Evolutionary conservation across 2,113 vertebrate genomes (phyloP).

Genomic region (Phyllopteryx taeniolatus): DNA sequence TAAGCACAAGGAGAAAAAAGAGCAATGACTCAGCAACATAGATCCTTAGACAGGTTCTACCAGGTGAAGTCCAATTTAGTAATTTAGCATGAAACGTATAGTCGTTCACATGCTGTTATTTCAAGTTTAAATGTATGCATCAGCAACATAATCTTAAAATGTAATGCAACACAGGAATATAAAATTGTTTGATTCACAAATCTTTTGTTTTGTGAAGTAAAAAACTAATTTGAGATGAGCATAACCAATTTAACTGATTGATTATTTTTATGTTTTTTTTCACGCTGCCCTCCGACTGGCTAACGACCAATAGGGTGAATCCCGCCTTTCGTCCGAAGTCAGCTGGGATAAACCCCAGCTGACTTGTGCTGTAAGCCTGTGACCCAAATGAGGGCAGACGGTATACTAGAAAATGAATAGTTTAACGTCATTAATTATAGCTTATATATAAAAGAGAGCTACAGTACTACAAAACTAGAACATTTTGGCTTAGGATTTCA

Average conservation of each 20-base stretch:
- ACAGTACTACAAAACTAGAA: too few relatives aligned
- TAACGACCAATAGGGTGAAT: not conserved
- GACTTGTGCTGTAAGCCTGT: not conserved
- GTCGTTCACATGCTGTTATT: not conserved
- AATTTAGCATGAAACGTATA: not conserved
- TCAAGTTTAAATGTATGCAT: not conserved
- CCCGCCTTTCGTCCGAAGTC: not conserved
- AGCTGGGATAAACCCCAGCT: not conserved
- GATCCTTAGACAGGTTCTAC: not conserved
- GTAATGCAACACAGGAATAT: not conserved
- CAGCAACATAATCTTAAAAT: not conserved
- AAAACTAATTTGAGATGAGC: not conserved
- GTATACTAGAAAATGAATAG: not conserved
- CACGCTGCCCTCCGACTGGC: not conserved
- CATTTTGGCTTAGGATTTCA: too few relatives aligned
- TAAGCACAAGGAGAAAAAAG: not conserved
- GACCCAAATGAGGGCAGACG: not conserved
- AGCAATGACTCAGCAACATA: constrained; percentile 2
- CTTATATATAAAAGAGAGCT: too few relatives aligned
- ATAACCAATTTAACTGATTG: not conserved
- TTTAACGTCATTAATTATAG: too few relatives aligned
- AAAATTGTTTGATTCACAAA: not conserved
- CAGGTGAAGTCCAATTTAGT: not conserved
- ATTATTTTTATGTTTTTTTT: not conserved
- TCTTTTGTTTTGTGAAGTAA: not conserved